These are phyloP conservation scores for Ferdinandea cuprea DNA, from an alignment of 2,888 invertebrate genomes.

Conservation along the genomic window DNA sequence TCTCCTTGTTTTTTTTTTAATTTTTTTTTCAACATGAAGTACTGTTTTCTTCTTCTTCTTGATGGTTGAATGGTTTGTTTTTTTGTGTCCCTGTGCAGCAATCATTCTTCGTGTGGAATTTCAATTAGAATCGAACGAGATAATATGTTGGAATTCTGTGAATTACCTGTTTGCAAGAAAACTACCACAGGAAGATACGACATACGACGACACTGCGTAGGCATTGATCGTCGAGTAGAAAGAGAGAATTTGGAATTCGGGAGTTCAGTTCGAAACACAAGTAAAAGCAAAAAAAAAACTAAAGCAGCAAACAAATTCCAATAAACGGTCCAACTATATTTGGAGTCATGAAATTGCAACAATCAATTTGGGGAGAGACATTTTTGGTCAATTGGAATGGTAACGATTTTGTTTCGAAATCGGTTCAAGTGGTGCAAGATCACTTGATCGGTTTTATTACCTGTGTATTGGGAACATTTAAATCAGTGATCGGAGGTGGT, in stretches of 20 bases:
- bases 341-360: constrained; percentile 62
- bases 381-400: constrained; percentile 54
- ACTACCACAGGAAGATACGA: constrained; percentile 36
- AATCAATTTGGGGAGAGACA: constrained; percentile 55
- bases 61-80: constrained; percentile 46
- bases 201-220: neutral
- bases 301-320: constrained; percentile 27
- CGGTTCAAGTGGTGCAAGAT: constrained; percentile 51
- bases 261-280: constrained; percentile 19
- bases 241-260: constrained; percentile 50
- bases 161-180: constrained; percentile 62
- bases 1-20: constrained; percentile 14
- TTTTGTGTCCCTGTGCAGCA: constrained; percentile 55
- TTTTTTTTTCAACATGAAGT: constrained; percentile 8
- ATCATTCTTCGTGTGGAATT: constrained; percentile 74
- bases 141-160: constrained; percentile 71
- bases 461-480: constrained; percentile 39
- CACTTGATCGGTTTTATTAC: constrained; percentile 29
- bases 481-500: constrained; percentile 37
- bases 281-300: constrained; percentile 4
- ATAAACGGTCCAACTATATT: constrained; percentile 59
- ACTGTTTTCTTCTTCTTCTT: constrained; percentile 15
- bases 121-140: constrained; percentile 74
- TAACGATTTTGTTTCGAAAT: constrained; percentile 67
- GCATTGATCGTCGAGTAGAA: neutral